Conservation (phyloP, 2,113 vertebrate genomes). For the Cettia cetti region DNA sequence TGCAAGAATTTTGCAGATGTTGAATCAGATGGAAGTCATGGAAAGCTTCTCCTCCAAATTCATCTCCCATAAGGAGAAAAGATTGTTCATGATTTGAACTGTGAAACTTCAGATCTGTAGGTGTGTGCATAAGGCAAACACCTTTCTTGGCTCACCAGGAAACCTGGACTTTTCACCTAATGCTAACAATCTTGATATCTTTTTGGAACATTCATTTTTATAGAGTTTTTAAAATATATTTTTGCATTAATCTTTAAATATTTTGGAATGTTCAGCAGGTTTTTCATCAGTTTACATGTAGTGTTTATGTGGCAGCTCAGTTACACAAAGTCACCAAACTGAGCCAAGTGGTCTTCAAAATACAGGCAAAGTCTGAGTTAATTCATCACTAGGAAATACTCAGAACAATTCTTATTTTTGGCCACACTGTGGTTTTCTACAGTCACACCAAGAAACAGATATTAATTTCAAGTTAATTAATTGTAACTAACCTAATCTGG, state of each 20-base stretch:
- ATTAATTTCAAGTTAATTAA: background rate
- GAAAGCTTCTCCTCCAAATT: background rate
- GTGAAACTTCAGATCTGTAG: background rate
- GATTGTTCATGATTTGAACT: background rate
- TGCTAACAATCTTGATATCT: background rate
- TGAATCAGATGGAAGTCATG: background rate
- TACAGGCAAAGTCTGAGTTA: background rate
- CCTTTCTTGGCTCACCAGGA: background rate
- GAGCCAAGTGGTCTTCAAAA: background rate
- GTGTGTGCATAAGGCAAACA: background rate
- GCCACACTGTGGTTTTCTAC: background rate
- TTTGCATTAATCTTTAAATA: background rate
- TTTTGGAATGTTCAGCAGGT: background rate
- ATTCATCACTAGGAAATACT: background rate
- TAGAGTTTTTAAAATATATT: background rate
- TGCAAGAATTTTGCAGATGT: background rate
- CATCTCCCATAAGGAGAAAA: background rate
- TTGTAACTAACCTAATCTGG: background rate
- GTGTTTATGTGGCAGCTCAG: background rate
- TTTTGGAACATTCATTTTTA: background rate
- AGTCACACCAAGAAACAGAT: background rate
- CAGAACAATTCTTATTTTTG: background rate
- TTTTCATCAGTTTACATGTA: background rate
- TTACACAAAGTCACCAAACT: background rate
- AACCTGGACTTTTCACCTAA: background rate